These are phyloP conservation scores for Atherinomorus stipes DNA, from an alignment of 2,113 vertebrate genomes.

Conservation along the genomic window DNA sequence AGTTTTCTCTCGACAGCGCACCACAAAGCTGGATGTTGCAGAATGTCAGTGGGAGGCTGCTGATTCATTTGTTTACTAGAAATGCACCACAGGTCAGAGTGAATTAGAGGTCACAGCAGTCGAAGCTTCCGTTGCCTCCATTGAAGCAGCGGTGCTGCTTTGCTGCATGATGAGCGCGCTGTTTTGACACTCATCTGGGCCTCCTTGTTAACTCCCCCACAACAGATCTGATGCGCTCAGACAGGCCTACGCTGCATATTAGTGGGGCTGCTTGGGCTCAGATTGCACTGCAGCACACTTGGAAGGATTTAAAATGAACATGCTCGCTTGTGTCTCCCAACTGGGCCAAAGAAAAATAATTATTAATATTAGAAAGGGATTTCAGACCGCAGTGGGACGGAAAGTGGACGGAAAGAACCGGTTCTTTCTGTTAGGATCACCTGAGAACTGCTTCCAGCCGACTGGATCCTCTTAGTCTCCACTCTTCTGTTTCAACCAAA, in stretches of 20 bases:
- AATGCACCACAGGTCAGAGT: conserved; percentile 57
- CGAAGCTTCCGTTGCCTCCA: conserved; percentile 32
- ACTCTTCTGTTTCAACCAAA: too few relatives aligned
- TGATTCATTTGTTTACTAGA: conserved; percentile 60
- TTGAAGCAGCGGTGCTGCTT: conserved; percentile 38
- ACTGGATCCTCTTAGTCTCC: too few relatives aligned
- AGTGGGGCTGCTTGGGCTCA: conserved; percentile 54
- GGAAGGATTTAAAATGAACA: conserved; percentile 51
- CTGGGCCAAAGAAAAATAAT: conserved; percentile 4
- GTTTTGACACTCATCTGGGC: conserved; percentile 79
- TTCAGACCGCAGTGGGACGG: not conserved
- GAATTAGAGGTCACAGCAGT: conserved; percentile 54
- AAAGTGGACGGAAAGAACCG: too few relatives aligned
- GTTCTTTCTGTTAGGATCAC: too few relatives aligned
- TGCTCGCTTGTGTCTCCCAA: conserved; percentile 37
- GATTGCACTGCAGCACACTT: conserved; percentile 56
- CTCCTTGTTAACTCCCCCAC: conserved; percentile 75
- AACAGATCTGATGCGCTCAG: conserved; percentile 75
- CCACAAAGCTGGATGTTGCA: conserved; percentile 14
- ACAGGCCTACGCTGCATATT: conserved; percentile 70
- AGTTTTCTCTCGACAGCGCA: conserved; percentile 15
- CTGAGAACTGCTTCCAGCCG: too few relatives aligned
- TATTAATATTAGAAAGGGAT: conserved; percentile 11
- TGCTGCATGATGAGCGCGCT: conserved; percentile 59
- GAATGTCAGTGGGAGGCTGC: conserved; percentile 5